phyloP scores from a whole-genome alignment of 1,140 invertebrate species.

The Platorchestia sp. region DNA sequence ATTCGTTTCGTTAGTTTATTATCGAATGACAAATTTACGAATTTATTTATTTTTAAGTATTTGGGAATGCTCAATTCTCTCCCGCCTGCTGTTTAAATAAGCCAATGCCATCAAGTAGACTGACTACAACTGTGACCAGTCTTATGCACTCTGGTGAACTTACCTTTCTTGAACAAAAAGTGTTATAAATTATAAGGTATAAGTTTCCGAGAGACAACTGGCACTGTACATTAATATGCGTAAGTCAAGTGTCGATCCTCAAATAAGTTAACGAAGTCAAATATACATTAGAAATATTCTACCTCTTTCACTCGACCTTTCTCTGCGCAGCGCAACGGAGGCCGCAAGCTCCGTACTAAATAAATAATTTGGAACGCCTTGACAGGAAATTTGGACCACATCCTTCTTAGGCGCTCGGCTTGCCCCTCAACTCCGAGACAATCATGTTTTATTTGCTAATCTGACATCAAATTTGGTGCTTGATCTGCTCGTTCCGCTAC shows the following conservation, averaged over 20 bases:
- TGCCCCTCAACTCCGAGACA: too few relatives aligned
- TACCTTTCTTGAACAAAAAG: background rate
- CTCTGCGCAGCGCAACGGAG: background rate
- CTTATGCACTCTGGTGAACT: background rate
- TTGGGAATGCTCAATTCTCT: background rate
- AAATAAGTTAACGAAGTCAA: background rate
- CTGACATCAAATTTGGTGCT: too few relatives aligned
- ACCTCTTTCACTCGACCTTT: background rate
- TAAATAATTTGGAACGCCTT: background rate
- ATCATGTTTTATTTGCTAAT: too few relatives aligned
- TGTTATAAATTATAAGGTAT: background rate
- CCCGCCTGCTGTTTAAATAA: background rate
- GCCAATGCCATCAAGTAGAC: background rate
- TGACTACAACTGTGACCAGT: background rate
- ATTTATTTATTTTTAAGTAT: background rate
- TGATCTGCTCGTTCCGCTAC: too few relatives aligned
- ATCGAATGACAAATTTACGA: background rate
- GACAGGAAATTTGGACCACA: background rate
- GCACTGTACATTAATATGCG: background rate
- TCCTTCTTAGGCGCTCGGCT: too few relatives aligned
- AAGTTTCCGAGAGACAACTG: background rate
- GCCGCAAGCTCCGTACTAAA: background rate
- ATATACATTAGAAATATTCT: background rate
- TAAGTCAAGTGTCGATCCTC: background rate
- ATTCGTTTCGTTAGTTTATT: background rate